Evolutionary conservation across 2,797 vertebrate species (phyloP).

Genomic region (Novumbra hubbsi): DNA sequence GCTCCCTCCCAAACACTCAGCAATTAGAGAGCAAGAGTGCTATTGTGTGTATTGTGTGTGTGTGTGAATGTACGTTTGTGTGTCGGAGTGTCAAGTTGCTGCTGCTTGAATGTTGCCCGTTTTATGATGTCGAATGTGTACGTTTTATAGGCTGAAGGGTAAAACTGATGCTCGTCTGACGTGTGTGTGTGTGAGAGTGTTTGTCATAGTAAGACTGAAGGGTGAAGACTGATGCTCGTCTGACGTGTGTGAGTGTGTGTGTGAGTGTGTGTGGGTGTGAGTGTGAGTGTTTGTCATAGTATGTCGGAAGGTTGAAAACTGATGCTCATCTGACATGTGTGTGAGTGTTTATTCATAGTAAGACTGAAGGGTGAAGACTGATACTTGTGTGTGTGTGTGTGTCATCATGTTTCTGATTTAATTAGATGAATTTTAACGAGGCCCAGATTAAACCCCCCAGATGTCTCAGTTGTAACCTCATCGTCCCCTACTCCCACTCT

Average conservation of each 20-base stretch:
- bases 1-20: conserved; percentile 64
- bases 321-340: not conserved
- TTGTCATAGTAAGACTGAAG: conserved; percentile 6
- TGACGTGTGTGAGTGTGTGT: conserved; percentile 8
- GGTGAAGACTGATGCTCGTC: not conserved
- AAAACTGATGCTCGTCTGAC: not conserved
- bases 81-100: conserved; percentile 19
- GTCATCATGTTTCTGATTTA: conserved; percentile 78
- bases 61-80: conserved; percentile 25
- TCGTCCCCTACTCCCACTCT: not conserved
- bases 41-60: conserved; percentile 50
- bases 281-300: conserved; percentile 10
- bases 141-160: conserved; percentile 7
- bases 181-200: conserved; percentile 19
- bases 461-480: conserved; percentile 71
- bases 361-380: conserved; percentile 8
- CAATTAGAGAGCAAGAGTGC: conserved; percentile 65
- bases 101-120: conserved; percentile 22
- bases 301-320: not conserved
- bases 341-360: conserved; percentile 12
- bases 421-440: conserved; percentile 82
- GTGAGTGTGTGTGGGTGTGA: conserved; percentile 21
- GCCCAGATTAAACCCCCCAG: conserved; percentile 82
- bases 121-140: conserved; percentile 8
- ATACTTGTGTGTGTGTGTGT: conserved; percentile 43